Evolutionary conservation across 2,797 vertebrate genomes (phyloP).

Genomic region (Epinephelus malabaricus): DNA sequence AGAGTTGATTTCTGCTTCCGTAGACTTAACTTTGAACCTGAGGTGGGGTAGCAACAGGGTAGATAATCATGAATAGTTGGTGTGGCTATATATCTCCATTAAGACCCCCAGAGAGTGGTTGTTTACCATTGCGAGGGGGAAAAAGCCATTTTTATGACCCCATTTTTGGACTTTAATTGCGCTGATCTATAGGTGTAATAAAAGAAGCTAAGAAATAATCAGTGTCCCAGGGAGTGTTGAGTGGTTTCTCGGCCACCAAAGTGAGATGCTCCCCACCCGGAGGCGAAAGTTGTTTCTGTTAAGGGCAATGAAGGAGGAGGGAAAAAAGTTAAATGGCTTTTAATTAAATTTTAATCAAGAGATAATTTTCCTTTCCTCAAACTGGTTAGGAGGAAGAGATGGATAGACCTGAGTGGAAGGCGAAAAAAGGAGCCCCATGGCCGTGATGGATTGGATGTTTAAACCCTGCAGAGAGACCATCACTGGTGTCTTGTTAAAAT

Average conservation of each 20-base stretch:
- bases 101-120: slow-evolving; percentile 27
- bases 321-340: slow-evolving; percentile 79
- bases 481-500: slow-evolving; percentile 83
- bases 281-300: slow-evolving; percentile 71
- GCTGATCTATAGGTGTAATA: slow-evolving; percentile 69
- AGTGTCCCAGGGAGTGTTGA: slow-evolving; percentile 53
- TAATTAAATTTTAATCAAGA: slow-evolving; percentile 89
- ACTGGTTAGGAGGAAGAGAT: slow-evolving; percentile 76
- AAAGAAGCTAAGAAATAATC: slow-evolving; percentile 70
- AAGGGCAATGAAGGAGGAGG: slow-evolving; percentile 60
- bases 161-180: slow-evolving; percentile 61
- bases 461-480: slow-evolving; percentile 79
- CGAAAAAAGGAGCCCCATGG: slow-evolving; percentile 45
- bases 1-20: slow-evolving; percentile 53
- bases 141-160: slow-evolving; percentile 46
- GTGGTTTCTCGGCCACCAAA: slow-evolving; percentile 52
- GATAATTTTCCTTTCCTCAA: slow-evolving; percentile 79
- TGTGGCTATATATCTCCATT: slow-evolving; percentile 40
- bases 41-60: slow-evolving; percentile 32
- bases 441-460: slow-evolving; percentile 84
- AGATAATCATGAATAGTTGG: slow-evolving; percentile 15
- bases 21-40: slow-evolving; percentile 53
- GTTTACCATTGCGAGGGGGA: slow-evolving; percentile 35
- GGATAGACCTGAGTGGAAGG: slow-evolving; percentile 68
- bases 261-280: slow-evolving; percentile 51